Evolutionary conservation across 2,113 vertebrate species (phyloP).

Genomic region (Amblyornis subalaris): DNA sequence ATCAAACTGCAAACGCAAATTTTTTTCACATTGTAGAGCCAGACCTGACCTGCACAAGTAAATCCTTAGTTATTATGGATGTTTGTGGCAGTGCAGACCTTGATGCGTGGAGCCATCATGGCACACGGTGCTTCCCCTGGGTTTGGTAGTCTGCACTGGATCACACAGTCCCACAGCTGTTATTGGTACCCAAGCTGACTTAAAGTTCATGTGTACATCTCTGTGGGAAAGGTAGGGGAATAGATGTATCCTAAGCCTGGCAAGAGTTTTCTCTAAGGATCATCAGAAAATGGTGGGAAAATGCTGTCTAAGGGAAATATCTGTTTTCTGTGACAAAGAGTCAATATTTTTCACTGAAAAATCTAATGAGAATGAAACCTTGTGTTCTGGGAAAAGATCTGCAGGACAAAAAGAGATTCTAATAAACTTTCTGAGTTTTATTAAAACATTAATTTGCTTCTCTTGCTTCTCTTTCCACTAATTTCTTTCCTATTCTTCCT

Average conservation of each 20-base stretch:
- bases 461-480: background rate
- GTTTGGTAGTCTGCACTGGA: background rate
- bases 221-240: background rate
- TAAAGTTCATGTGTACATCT: background rate
- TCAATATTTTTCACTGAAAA: background rate
- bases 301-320: background rate
- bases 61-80: background rate
- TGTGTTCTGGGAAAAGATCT: background rate
- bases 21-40: background rate
- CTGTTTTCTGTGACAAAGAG: background rate
- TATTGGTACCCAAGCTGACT: background rate
- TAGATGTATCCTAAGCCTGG: background rate
- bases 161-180: background rate
- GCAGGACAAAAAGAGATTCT: background rate
- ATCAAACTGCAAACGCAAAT: background rate
- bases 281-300: background rate
- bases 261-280: background rate
- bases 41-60: background rate
- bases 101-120: background rate
- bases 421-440: background rate
- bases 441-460: background rate
- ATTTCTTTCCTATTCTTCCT: background rate
- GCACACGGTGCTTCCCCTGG: background rate
- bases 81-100: background rate
- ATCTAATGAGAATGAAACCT: background rate